Base-by-base conservation (phyloP, 2,888 invertebrate species). In the Petrolisthes manimaculis region DNA sequence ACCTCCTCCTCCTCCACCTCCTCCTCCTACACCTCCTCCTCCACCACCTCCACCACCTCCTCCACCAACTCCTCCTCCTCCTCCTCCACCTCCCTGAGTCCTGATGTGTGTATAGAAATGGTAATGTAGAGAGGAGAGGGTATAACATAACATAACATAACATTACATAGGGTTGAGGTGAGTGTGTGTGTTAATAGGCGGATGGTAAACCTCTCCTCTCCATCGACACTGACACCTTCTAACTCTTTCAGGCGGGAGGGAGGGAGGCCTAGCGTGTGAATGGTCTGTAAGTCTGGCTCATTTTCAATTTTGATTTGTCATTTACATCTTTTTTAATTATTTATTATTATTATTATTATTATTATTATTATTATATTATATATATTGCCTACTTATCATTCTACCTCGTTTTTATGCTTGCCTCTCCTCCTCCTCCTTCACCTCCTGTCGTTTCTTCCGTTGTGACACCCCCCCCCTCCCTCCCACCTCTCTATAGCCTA, bases 261-360 rank as follows among this genome's bases (percentile, higher is more conserved):
- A 2, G 12, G n/a, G 75, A 75, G 21, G 9, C 37, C 14, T n/a
- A 37, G 61, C 61, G 61, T 61, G 61, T 61, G 18, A 12, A 61
- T 61, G 61, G 9, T 61, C 61, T 61, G 61, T 61, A 61, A 61
- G 61, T 61, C 77, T 77, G 18, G 24, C 51, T 77, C 77, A 51
- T 51, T 77, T 51, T 77, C 77, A 51, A 24, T 77, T 51, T 51
- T 61, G 61, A 61, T 61, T 61, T 61, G 18, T 18, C 61, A 61
- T 61, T 61, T 61, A 12, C 9, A 21, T 54, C 54, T 79, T 53
- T 55, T n/a, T 54, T 79, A 53, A 79, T 55, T 79, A 79, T 79
- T 79, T 51, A 51, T 77, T 77, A 79, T 79, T 54, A 79, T 79
- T 54, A 78, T 78, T 53, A 75, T 75, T 75, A 37, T 24, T 75